These are phyloP conservation scores for Chelonia mydas DNA, from an alignment of 2,797 vertebrate species.

Conservation along the genomic window DNA sequence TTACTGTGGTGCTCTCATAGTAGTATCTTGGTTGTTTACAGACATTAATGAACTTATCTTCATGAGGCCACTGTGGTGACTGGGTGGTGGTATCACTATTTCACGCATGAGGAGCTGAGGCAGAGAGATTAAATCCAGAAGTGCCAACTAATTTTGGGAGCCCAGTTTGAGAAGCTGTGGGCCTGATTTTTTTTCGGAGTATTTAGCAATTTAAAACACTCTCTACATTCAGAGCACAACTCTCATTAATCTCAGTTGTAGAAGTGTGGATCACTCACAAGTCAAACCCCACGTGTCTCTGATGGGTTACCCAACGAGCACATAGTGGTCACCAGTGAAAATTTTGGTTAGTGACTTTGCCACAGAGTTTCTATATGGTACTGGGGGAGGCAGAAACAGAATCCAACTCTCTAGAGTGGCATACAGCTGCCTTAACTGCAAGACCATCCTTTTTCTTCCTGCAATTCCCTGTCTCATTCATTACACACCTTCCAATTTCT, in stretches of 20 bases:
- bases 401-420: background rate
- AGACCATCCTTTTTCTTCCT: background rate
- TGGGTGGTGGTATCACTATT: slow-evolving; percentile 18
- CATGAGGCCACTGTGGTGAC: slow-evolving; percentile 11
- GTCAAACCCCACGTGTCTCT: background rate
- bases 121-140: slow-evolving; percentile 20
- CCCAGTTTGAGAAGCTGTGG: slow-evolving; percentile 12
- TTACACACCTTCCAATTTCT: background rate
- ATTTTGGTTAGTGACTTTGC: background rate
- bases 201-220: background rate
- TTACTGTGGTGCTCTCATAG: slow-evolving; percentile 70
- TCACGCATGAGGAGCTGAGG: slow-evolving; percentile 38
- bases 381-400: slow-evolving; percentile 10
- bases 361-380: slow-evolving; percentile 31
- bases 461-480: slow-evolving; percentile 6
- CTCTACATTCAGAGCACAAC: background rate
- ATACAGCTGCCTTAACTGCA: slow-evolving; percentile 10
- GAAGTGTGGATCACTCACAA: slow-evolving; percentile 45
- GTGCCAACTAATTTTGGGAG: background rate
- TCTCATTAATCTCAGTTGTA: slow-evolving; percentile 16
- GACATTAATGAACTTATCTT: background rate
- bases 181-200: background rate
- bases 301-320: background rate
- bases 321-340: background rate
- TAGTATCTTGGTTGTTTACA: slow-evolving; percentile 48